phyloP scores from a whole-genome alignment of 2,113 vertebrate genomes.

The Pandion haliaetus region DNA sequence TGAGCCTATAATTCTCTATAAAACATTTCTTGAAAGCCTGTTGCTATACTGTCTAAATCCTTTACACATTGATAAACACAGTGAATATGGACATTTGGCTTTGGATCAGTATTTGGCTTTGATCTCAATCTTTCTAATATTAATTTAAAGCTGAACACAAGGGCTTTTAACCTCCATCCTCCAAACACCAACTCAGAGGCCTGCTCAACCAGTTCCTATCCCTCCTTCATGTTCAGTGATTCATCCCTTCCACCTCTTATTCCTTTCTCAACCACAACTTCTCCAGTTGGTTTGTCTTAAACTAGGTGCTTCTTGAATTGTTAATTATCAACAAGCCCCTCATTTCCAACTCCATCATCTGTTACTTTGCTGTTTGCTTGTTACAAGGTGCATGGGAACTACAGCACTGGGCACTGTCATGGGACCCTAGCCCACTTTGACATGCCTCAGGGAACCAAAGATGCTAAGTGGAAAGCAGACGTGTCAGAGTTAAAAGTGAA shows the following conservation, averaged over 20 bases:
- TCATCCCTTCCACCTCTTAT: background rate
- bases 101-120: background rate
- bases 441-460: background rate
- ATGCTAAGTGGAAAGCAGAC: background rate
- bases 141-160: background rate
- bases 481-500: background rate
- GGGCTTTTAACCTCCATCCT: background rate
- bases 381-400: background rate
- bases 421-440: background rate
- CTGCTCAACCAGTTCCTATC: background rate
- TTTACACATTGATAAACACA: background rate
- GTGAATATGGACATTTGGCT: background rate
- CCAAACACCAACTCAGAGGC: background rate
- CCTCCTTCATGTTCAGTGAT: background rate
- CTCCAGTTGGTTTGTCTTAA: background rate
- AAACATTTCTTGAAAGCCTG: background rate
- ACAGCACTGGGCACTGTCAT: background rate
- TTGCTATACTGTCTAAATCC: background rate
- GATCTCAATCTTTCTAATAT: background rate
- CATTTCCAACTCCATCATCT: background rate
- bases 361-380: background rate
- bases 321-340: background rate
- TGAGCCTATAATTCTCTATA: background rate
- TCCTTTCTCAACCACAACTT: background rate
- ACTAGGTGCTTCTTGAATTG: background rate